phyloP scores from a whole-genome alignment of 2,113 vertebrate genomes.

The Mesembrinibis cayennensis region DNA sequence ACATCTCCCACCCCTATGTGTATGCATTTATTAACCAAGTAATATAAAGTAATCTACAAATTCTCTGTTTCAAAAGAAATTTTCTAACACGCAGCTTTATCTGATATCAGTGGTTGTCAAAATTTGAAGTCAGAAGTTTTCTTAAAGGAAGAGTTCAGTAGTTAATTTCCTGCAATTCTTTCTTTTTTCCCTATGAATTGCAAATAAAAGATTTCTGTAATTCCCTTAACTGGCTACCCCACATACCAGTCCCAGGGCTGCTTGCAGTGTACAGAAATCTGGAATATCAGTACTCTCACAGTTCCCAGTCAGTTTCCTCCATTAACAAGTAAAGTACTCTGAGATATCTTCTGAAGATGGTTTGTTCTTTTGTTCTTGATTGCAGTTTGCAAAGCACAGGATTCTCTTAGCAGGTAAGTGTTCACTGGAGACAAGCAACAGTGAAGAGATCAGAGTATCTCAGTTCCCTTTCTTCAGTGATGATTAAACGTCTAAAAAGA shows the following conservation, averaged over 20 bases:
- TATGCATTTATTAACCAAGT: neutral
- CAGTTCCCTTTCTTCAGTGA: constrained; percentile 29
- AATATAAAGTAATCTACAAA: neutral
- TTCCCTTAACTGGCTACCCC: neutral
- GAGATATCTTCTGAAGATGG: neutral
- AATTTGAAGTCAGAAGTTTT: neutral
- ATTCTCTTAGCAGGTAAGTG: neutral
- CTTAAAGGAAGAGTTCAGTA: neutral
- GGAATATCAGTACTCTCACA: neutral
- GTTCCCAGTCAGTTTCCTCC: neutral
- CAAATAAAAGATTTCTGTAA: neutral
- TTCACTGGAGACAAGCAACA: neutral
- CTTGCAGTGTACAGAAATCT: neutral
- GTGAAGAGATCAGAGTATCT: neutral
- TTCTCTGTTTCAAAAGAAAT: neutral
- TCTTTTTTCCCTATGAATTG: neutral
- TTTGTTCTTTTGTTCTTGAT: neutral
- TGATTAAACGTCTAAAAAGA: constrained; percentile 38
- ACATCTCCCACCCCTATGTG: neutral
- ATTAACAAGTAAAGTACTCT: neutral
- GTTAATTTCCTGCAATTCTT: neutral
- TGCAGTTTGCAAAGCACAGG: constrained; percentile 1
- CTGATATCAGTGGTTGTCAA: neutral
- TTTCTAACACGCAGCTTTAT: neutral
- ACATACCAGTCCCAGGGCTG: neutral